Conservation (phyloP, 2,888 invertebrate genomes). For the Falcaria lacertinaria region DNA sequence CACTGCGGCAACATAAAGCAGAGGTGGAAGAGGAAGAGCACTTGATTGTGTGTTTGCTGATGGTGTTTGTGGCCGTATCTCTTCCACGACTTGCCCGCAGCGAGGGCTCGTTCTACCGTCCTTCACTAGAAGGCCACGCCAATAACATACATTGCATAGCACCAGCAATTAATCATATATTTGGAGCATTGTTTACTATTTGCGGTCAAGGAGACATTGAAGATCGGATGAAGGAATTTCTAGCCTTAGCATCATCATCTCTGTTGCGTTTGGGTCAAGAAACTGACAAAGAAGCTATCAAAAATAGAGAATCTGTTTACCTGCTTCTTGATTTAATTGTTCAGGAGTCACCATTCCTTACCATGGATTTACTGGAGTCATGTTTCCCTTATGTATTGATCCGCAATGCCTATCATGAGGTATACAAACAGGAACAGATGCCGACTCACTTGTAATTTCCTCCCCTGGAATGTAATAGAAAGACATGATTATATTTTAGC, state of each 20-base stretch:
- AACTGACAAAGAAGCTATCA: conserved; percentile 95
- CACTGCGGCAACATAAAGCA: conserved; percentile 92
- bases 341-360: conserved; percentile 98
- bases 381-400: conserved; percentile 99
- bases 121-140: conserved; percentile 94
- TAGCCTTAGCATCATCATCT: conserved; percentile 96
- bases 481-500: conserved; percentile 14
- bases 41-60: conserved; percentile 93
- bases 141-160: conserved; percentile 99
- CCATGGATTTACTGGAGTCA: conserved; percentile 98
- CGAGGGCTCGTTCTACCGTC: conserved; percentile 93
- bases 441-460: conserved; percentile 64
- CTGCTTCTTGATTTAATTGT: conserved; percentile 97
- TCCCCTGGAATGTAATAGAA: conserved; percentile 16
- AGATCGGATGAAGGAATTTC: conserved; percentile 97
- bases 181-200: conserved; percentile 97
- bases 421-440: conserved; percentile 92
- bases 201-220: conserved; percentile 98
- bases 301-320: conserved; percentile 97
- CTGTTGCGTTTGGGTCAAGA: conserved; percentile 96
- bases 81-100: conserved; percentile 95
- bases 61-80: conserved; percentile 99
- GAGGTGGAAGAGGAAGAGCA: conserved; percentile 96
- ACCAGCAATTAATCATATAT: conserved; percentile 96
- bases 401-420: conserved; percentile 98